Conservation (phyloP, 2,113 vertebrate genomes). For the Tympanuchus pallidicinctus region DNA sequence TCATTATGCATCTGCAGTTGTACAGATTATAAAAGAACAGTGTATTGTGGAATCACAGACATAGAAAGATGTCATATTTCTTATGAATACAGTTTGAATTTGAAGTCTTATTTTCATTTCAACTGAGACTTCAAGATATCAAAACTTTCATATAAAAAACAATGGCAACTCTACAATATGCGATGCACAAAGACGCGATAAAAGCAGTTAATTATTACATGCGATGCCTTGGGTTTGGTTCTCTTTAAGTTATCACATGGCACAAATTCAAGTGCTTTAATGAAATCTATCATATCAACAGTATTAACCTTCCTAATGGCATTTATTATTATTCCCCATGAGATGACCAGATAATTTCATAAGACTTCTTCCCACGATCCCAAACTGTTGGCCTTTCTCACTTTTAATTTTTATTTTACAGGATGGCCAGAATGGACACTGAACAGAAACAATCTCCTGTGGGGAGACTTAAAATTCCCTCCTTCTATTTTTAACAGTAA, state of each 20-base stretch:
- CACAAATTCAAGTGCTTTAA: background rate
- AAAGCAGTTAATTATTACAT: background rate
- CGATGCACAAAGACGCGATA: background rate
- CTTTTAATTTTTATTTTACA: background rate
- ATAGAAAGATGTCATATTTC: background rate
- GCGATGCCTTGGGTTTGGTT: background rate
- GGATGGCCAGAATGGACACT: background rate
- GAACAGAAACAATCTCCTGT: background rate
- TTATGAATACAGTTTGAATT: background rate
- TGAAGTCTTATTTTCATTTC: background rate
- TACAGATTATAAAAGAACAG: background rate
- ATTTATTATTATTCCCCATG: accelerated
- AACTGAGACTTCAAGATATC: background rate
- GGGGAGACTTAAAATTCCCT: background rate
- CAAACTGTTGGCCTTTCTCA: background rate
- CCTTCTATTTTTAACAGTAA: background rate
- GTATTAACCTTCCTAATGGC: background rate
- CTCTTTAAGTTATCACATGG: background rate
- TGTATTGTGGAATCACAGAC: accelerated
- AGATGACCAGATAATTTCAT: background rate
- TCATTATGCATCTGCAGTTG: background rate
- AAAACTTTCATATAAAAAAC: background rate
- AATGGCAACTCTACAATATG: background rate
- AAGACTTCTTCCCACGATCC: background rate
- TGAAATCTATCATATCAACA: background rate